Conservation (phyloP, 2,888 invertebrate genomes). For the Drosophila prolongata region DNA sequence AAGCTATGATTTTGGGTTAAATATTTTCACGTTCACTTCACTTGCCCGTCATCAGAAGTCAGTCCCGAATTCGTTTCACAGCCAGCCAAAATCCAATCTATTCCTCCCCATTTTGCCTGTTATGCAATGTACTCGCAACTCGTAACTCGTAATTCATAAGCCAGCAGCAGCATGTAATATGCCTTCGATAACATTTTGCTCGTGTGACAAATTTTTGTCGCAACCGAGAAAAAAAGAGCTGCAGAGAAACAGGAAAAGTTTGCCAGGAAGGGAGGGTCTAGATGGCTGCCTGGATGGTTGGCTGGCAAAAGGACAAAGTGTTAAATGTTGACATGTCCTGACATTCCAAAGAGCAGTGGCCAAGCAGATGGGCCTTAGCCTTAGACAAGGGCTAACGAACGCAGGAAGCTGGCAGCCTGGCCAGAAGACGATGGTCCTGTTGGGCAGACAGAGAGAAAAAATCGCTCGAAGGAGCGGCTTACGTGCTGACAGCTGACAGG, state of each 20-base stretch:
- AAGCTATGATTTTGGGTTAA: conserved; percentile 32
- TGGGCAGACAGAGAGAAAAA: conserved; percentile 10
- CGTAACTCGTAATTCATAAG: conserved; percentile 53
- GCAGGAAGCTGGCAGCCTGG: conserved; percentile 25
- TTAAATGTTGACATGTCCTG: conserved; percentile 80
- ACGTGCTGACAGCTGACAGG: conserved; percentile 76
- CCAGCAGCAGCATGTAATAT: conserved; percentile 60
- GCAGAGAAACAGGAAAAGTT: conserved; percentile 51
- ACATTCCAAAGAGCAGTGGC: conserved; percentile 68
- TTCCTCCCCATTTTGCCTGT: conserved; percentile 13
- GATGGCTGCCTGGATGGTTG: not conserved
- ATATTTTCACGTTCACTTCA: conserved; percentile 29
- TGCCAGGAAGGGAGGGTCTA: conserved; percentile 12
- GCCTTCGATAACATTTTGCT: conserved; percentile 74
- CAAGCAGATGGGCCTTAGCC: conserved; percentile 47
- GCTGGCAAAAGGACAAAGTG: conserved; percentile 71
- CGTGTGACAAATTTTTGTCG: conserved; percentile 73
- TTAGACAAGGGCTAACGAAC: conserved; percentile 29
- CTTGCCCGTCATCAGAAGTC: conserved; percentile 17
- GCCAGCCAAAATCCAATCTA: conserved; percentile 26
- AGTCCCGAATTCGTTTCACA: not conserved
- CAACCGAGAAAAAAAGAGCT: conserved; percentile 26
- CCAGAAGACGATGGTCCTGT: conserved; percentile 26
- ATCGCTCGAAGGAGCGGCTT: conserved; percentile 68
- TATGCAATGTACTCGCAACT: conserved; percentile 32